Evolutionary conservation across 2,797 vertebrate genomes (phyloP).

Genomic region (Tachyglossus aculeatus): DNA sequence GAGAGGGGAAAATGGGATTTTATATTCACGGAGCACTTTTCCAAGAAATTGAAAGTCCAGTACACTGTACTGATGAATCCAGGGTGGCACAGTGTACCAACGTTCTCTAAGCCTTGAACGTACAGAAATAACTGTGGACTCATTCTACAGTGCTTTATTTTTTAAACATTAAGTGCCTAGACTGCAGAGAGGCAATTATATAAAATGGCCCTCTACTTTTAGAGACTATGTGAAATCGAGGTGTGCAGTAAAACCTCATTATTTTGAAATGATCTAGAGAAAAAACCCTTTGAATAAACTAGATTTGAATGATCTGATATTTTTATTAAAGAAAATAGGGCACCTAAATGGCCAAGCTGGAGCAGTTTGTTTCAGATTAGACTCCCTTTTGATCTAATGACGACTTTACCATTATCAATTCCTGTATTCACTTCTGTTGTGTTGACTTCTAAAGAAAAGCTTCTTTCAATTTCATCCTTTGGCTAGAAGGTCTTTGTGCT

Average conservation of each 20-base stretch:
- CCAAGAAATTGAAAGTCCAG: conserved; percentile 37
- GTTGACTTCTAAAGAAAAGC: not conserved
- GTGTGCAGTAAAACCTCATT: not conserved
- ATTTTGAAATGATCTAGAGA: not conserved
- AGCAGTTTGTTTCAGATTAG: conserved; percentile 7
- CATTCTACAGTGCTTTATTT: conserved; percentile 35
- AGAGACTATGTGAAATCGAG: conserved; percentile 15
- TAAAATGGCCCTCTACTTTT: not conserved
- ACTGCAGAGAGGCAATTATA: conserved; percentile 27
- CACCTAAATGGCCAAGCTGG: not conserved
- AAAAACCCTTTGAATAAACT: not conserved
- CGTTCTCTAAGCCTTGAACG: not conserved
- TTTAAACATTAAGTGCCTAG: conserved; percentile 59
- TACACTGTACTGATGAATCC: not conserved
- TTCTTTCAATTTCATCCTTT: not conserved
- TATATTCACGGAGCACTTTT: conserved; percentile 50
- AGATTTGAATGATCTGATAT: not conserved
- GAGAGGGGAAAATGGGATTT: not conserved
- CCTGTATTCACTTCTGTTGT: not conserved
- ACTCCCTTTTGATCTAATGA: conserved; percentile 7
- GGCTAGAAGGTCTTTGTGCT: not conserved
- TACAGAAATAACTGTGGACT: not conserved
- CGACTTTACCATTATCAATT: not conserved
- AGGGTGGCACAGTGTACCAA: not conserved
- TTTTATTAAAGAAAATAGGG: conserved; percentile 6